Evolutionary conservation across 1,140 invertebrate species (phyloP), one percentile per base, ranked within the genome.

Genomic region (Scaptomyza hsui): DNA sequence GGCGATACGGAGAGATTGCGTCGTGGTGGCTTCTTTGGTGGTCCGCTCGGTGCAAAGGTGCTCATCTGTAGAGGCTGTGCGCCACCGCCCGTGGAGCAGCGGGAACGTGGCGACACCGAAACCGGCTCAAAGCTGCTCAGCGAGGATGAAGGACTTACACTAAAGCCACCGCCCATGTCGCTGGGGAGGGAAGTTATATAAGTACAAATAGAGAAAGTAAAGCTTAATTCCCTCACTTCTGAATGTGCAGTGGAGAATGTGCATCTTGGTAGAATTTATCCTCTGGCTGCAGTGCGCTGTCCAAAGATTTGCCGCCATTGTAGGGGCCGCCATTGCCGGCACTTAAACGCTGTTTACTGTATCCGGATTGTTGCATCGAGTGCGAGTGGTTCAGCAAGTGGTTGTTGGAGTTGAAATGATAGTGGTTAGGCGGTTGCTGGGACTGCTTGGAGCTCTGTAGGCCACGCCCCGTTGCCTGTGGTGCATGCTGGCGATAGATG

Each of bases 1-100:
- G 97, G 97, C 1, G 96, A 97, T 18, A 97, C 95, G 16, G 96
- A 96, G 13, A 97, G 92, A 89, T 97, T 97, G 53, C 96, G 93
- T 42, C 97, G 93, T 0, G 97, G 97, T 53, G 97, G 96, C 91
- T 97, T 97, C 92, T 97, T 97, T 3, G 96, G 96, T 26, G 96
- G 96, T 29, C 95, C 96, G 41, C 95, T 85, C 94, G 96, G 93
- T 1, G 89, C 89, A 69, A 90, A 90, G 6, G 78, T 90, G 49
- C 89, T 90, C 80, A 90, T 85, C 13, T 79, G 72, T 24, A 85
- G 51, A 2, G 78, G 72, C 18, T 79, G 78, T 0, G 60, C 48
- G 13, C 63, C 72, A 13, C 78, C 89, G 0, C 89, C 90, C 0
- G 86, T 90, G 19, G 90, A 90, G 45, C 88, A 83, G 18, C 90